A percentile compares a stretch with the other conserved stretches of the same genome.
These are phyloP conservation scores for Zosterops pallidus DNA, from an alignment of 2,113 vertebrate species.

Conservation along the genomic window DNA sequence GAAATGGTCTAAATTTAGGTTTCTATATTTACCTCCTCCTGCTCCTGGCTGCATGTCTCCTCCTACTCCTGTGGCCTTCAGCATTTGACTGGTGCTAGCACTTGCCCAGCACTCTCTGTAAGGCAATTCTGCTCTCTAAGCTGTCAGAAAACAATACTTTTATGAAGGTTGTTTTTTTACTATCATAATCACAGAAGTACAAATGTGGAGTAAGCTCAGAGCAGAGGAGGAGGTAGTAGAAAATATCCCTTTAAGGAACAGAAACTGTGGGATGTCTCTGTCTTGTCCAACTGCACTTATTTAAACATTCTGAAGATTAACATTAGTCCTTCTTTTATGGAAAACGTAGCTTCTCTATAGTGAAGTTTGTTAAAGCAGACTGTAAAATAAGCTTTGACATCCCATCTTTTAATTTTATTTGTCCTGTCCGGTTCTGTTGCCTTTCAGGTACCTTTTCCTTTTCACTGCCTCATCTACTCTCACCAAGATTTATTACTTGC, in stretches of 20 bases:
- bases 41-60: background rate
- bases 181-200: background rate
- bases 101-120: background rate
- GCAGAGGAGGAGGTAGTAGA: background rate
- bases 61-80: background rate
- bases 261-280: background rate
- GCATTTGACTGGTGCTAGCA: background rate
- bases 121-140: background rate
- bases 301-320: background rate
- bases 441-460: background rate
- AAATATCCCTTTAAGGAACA: background rate
- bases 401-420: background rate
- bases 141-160: background rate
- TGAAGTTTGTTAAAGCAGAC: background rate
- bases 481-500: background rate
- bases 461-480: background rate
- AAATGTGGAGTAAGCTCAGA: background rate
- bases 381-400: background rate
- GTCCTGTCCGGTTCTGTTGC: background rate
- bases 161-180: background rate
- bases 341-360: background rate
- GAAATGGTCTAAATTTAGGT: constrained; percentile 29
- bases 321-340: background rate
- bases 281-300: background rate
- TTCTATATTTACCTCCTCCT: constrained; percentile 19